Evolutionary conservation across 2,113 vertebrate genomes (phyloP), one percentile per base, ranked within the genome.

Genomic region (Alaudala cheleensis): DNA sequence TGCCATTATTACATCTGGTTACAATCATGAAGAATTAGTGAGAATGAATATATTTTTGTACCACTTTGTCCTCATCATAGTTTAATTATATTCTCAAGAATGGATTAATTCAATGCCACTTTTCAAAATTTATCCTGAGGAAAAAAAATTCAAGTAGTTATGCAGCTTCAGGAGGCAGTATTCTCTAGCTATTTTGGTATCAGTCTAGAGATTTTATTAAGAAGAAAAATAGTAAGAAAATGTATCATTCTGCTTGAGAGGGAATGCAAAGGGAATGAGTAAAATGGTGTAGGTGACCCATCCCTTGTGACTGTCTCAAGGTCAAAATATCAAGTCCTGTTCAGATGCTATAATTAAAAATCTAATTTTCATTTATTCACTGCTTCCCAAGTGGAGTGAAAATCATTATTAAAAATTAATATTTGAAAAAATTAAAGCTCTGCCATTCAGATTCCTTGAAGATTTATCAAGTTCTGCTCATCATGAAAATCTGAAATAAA

Each of bases 11-110:
- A 96, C 33, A 81, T 97, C 96, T 97, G 89, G 89, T 97, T 96
- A 95, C 92, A 95, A 92, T 97, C 89, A 93, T 79, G 93, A 97
- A 96, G 91, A 96, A 97, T 90, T 93, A 11, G 21, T 98, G 96
- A 97, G 95, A 95, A 89, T 96, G 61, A 97, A 98, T 97, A 96
- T 31, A 96, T 97, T 97, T 97, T 98, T 97, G 86, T 96, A 96
- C 94, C 62, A 92, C 93, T 97, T 97, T 97, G 91, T 96, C 96
- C 96, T 97, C 22, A 66, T 97, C 96, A 95, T 81, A 96, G 96
- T 98, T 97, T 97, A 97, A 97, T 92, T 67, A 97, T 97, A 61
- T 95, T 97, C 93, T 97, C 96, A 95, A 92, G 88, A 97, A 97
- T 83, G 83, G 91, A 97, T 97, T 97, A 93, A 94, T 97, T 98